Percentiles rank a stretch among this genome's conserved stretches.
phyloP scores from a whole-genome alignment of 2,113 vertebrate species.

The Notothenia coriiceps region DNA sequence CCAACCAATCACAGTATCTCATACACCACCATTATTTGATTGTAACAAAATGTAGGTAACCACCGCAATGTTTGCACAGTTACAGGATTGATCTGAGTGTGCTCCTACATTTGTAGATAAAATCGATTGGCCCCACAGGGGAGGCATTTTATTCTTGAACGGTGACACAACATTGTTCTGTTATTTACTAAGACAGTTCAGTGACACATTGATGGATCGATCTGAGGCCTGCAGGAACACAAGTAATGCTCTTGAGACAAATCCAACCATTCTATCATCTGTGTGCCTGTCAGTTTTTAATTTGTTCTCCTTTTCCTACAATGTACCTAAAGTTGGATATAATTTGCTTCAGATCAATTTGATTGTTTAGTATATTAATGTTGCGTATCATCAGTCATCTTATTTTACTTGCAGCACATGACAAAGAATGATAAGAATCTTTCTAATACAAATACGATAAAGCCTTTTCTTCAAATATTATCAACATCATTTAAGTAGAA shows the following conservation, averaged over 20 bases:
- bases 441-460: too few relatives aligned
- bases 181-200: conserved; percentile 24
- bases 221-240: conserved; percentile 30
- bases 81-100: conserved; percentile 21
- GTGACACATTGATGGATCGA: conserved; percentile 35
- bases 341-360: conserved; percentile 2
- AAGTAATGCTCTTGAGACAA: conserved; percentile 29
- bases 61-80: conserved; percentile 32
- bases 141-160: conserved; percentile 2
- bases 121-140: conserved; percentile 30
- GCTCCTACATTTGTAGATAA: conserved; percentile 39
- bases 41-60: conserved; percentile 24
- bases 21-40: conserved; percentile 19
- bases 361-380: not conserved
- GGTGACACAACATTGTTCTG: conserved; percentile 14
- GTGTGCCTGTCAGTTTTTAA: not conserved
- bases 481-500: not conserved
- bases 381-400: not conserved
- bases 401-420: conserved; percentile 8
- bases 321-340: too few relatives aligned
- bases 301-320: not conserved
- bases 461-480: conserved; percentile 1
- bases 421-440: not conserved
- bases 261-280: not conserved
- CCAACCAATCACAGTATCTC: conserved; percentile 3